phyloP scores from a whole-genome alignment of 2,888 invertebrate species.

The Tricholauxania praeusta region DNA sequence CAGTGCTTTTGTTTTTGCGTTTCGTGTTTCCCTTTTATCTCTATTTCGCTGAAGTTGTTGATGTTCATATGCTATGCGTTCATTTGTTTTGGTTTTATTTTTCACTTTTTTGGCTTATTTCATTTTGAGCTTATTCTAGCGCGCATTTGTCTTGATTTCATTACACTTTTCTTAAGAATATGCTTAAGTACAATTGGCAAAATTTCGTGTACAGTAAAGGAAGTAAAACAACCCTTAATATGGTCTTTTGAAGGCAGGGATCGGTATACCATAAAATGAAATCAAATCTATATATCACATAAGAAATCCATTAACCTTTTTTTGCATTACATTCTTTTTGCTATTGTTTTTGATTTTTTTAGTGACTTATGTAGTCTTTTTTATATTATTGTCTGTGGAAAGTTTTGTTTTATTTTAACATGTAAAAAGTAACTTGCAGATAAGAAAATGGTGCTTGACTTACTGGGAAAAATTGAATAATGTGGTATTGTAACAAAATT shows the following conservation, averaged over 20 bases:
- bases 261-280: constrained; percentile 6
- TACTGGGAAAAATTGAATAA: too few relatives aligned
- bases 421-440: too few relatives aligned
- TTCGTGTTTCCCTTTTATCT: background rate
- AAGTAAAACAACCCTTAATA: background rate
- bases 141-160: constrained; percentile 26
- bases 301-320: constrained; percentile 59
- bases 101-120: constrained; percentile 15
- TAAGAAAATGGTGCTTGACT: too few relatives aligned
- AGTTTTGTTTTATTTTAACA: background rate
- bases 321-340: background rate
- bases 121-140: constrained; percentile 30
- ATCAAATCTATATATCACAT: constrained; percentile 57
- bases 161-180: background rate
- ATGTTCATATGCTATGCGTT: background rate
- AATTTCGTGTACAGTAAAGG: too few relatives aligned
- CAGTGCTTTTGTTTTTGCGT: background rate
- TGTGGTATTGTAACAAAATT: too few relatives aligned
- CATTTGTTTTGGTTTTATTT: constrained; percentile 24
- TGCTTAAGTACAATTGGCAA: too few relatives aligned
- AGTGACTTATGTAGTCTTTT: constrained; percentile 42
- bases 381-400: constrained; percentile 44
- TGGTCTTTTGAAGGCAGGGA: background rate
- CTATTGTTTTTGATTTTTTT: background rate
- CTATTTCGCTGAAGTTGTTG: too few relatives aligned